Evolutionary conservation across 2,888 invertebrate genomes (phyloP).

Genomic region (Ypsolopha sequella): DNA sequence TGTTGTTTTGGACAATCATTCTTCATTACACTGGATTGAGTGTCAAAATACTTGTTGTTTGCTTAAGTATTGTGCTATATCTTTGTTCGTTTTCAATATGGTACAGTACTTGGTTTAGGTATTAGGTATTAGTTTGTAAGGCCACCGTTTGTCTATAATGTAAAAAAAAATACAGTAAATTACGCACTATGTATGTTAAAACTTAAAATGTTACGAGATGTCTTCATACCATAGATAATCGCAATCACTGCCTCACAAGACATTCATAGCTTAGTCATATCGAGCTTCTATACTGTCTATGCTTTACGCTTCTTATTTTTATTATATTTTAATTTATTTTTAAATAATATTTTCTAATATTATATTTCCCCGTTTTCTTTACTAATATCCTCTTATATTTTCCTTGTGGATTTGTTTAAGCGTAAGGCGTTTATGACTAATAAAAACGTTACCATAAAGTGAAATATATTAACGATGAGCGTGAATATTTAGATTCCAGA

Average conservation of each 20-base stretch:
- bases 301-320: slow-evolving; percentile 61
- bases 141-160: background rate
- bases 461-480: background rate
- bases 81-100: no score
- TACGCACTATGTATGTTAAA: slow-evolving; percentile 1
- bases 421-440: slow-evolving; percentile 29
- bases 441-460: slow-evolving; percentile 1
- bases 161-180: background rate
- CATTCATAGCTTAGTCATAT: slow-evolving; percentile 66
- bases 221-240: slow-evolving; percentile 41
- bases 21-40: background rate
- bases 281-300: slow-evolving; percentile 56
- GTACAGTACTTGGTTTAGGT: background rate
- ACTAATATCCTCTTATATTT: slow-evolving; percentile 27
- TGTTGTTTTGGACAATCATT: background rate
- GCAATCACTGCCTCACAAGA: slow-evolving; percentile 70
- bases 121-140: background rate
- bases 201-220: slow-evolving; percentile 15
- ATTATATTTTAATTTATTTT: slow-evolving; percentile 43
- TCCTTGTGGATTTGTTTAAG: slow-evolving; percentile 7
- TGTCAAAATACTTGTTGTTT: no score
- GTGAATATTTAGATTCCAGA: background rate
- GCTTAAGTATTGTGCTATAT: no score
- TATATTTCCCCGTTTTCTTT: slow-evolving; percentile 37
- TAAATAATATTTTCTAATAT: slow-evolving; percentile 21